These are phyloP conservation scores for Drusus annulatus DNA, from an alignment of 1,140 invertebrate species.

Conservation along the genomic window DNA sequence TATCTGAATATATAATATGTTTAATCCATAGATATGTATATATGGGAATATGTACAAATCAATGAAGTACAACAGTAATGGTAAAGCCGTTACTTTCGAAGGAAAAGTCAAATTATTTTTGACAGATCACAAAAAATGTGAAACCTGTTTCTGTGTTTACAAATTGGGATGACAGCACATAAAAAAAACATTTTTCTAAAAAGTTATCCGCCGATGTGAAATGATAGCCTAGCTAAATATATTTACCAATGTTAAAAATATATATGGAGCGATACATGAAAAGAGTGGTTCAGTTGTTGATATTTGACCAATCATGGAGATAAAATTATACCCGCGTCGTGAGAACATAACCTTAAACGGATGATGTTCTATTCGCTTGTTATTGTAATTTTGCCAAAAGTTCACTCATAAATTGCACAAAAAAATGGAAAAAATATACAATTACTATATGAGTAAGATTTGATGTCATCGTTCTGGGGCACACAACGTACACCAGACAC, in stretches of 20 bases:
- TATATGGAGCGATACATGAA: neutral
- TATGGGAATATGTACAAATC: too few relatives aligned
- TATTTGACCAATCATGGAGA: conserved; percentile 18
- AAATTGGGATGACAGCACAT: conserved; percentile 25
- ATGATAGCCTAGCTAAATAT: too few relatives aligned
- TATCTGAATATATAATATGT: too few relatives aligned
- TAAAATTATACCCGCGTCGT: neutral
- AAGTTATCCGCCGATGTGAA: too few relatives aligned
- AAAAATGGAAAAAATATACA: neutral
- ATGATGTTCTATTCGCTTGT: neutral
- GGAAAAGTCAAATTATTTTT: too few relatives aligned
- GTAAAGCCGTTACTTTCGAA: too few relatives aligned
- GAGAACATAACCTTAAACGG: conserved; percentile 43
- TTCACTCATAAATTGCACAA: neutral
- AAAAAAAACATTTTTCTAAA: too few relatives aligned
- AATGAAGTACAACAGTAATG: too few relatives aligned
- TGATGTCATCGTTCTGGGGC: conserved; percentile 36
- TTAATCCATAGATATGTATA: too few relatives aligned
- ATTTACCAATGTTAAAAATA: neutral
- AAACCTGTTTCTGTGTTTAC: conserved; percentile 34
- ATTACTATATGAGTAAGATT: conserved; percentile 25
- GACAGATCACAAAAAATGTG: conserved; percentile 2
- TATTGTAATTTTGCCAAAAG: neutral
- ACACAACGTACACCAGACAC: conserved; percentile 37
- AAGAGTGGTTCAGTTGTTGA: conserved; percentile 8